Conservation (phyloP, 2,888 invertebrate species). For the Mythimna loreyi region DNA sequence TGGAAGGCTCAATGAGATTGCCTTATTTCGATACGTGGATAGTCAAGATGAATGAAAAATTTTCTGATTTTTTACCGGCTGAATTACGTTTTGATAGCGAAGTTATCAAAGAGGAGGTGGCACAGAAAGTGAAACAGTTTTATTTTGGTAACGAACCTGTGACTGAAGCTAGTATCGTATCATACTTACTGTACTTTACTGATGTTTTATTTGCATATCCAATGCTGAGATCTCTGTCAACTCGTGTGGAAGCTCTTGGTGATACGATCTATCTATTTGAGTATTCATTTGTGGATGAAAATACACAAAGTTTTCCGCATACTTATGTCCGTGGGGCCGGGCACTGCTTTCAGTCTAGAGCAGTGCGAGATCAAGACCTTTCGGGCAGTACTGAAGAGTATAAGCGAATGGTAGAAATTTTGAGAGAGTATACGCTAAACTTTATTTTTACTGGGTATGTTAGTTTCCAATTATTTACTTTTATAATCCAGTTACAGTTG, state of each 20-base stretch:
- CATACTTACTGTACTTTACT: conserved; percentile 65
- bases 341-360: conserved; percentile 67
- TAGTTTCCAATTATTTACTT: background rate
- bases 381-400: conserved; percentile 50
- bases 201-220: conserved; percentile 79
- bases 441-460: conserved; percentile 68
- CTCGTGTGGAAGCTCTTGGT: conserved; percentile 63
- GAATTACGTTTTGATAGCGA: conserved; percentile 70
- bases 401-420: conserved; percentile 45
- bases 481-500: background rate
- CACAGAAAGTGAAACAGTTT: conserved; percentile 65
- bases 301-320: conserved; percentile 59
- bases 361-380: conserved; percentile 46
- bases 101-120: conserved; percentile 64
- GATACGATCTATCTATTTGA: conserved; percentile 72
- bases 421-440: conserved; percentile 60
- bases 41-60: conserved; percentile 69
- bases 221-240: conserved; percentile 65
- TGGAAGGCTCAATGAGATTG: conserved; percentile 69
- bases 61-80: conserved; percentile 72
- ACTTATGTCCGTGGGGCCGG: conserved; percentile 67
- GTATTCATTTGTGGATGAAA: conserved; percentile 69
- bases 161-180: conserved; percentile 53
- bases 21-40: conserved; percentile 54
- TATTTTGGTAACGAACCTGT: conserved; percentile 71